Conservation (phyloP, 2,113 vertebrate genomes). For the Cygnus atratus region DNA sequence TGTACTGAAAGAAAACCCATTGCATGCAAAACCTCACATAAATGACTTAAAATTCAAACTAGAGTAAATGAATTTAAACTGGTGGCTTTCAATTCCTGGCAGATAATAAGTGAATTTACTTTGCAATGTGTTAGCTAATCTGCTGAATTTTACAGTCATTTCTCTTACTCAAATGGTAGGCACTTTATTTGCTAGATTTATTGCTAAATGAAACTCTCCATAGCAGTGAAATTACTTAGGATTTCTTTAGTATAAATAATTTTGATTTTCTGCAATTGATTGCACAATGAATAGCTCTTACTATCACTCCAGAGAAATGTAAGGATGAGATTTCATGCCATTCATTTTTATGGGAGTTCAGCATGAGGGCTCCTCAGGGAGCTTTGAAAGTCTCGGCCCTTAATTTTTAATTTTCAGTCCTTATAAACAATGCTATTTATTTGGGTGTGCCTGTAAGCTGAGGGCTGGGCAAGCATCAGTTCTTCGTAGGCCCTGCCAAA, state of each 20-base stretch:
- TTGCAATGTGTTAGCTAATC: not conserved
- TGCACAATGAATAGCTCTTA: slow-evolving; percentile 35
- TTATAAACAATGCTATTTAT: slow-evolving; percentile 62
- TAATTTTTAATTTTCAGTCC: slow-evolving; percentile 54
- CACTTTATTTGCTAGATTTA: slow-evolving; percentile 10
- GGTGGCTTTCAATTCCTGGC: not conserved
- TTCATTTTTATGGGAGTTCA: slow-evolving; percentile 57
- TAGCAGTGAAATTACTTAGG: not conserved
- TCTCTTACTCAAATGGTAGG: not conserved
- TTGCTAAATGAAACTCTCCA: not conserved
- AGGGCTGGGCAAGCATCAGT: not conserved
- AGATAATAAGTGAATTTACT: not conserved
- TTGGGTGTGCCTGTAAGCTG: slow-evolving; percentile 58
- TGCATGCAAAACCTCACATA: not conserved
- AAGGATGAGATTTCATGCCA: slow-evolving; percentile 28
- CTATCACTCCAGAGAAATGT: slow-evolving; percentile 5
- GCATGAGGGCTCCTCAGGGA: slow-evolving; percentile 35
- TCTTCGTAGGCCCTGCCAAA: slow-evolving; percentile 8
- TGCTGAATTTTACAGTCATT: not conserved
- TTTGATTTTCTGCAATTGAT: slow-evolving; percentile 17
- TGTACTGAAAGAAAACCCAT: not conserved
- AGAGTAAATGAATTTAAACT: not conserved
- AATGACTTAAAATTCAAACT: not conserved
- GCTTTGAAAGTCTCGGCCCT: slow-evolving; percentile 53
- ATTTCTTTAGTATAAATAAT: slow-evolving; percentile 13